These are phyloP conservation scores for Sepioteuthis lessoniana DNA, from an alignment of 2,888 invertebrate genomes.

Conservation along the genomic window DNA sequence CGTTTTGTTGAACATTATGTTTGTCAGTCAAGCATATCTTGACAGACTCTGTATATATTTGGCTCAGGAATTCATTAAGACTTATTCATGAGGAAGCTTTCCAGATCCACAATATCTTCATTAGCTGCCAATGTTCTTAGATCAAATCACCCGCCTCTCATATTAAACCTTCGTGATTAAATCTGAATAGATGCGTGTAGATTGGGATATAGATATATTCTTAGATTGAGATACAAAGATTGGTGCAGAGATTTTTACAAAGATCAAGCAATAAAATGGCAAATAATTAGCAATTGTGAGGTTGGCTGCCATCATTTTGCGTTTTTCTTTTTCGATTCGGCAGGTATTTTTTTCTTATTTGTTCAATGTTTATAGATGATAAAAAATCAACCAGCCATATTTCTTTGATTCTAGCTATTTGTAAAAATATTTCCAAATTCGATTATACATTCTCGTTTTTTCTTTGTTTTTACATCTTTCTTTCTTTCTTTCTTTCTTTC, in stretches of 20 bases:
- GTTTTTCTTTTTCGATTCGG: neutral
- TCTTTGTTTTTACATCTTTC: neutral
- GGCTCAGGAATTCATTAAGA: neutral
- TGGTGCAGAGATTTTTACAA: neutral
- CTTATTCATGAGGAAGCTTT: neutral
- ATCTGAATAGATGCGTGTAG: neutral
- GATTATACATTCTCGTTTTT: neutral
- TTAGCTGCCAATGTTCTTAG: neutral
- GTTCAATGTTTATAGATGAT: neutral
- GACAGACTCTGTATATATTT: neutral
- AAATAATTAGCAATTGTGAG: neutral
- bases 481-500: too few relatives aligned
- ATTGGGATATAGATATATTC: neutral
- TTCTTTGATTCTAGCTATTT: neutral
- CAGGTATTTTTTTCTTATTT: neutral
- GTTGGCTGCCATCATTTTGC: neutral
- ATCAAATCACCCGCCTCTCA: neutral
- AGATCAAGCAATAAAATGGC: neutral
- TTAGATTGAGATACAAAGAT: too few relatives aligned
- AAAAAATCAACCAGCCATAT: neutral
- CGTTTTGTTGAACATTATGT: neutral
- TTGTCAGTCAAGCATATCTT: neutral
- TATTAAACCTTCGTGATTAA: neutral
- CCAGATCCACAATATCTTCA: neutral
- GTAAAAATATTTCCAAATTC: neutral